Conservation (phyloP, 2,888 invertebrate genomes). For the Ctena decussata region DNA sequence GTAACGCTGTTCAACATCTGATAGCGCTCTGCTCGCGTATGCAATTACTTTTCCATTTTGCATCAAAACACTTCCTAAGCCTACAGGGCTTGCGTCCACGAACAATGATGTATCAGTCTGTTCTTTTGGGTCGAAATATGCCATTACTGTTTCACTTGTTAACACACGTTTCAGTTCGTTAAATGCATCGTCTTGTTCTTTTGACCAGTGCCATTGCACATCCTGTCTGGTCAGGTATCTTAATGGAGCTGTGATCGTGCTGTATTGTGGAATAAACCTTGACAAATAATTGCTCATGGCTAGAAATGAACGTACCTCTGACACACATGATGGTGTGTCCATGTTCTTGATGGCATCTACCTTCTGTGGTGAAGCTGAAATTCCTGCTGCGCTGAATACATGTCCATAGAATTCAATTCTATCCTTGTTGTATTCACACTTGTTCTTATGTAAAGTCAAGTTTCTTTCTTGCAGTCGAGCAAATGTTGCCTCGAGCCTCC, state of each 20-base stretch:
- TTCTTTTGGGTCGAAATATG: constrained; percentile 58
- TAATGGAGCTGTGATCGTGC: constrained; percentile 65
- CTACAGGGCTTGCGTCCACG: constrained; percentile 68
- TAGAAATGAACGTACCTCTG: constrained; percentile 64
- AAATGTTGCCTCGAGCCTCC: constrained; percentile 38
- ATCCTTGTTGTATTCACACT: constrained; percentile 52
- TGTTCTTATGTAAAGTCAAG: constrained; percentile 55
- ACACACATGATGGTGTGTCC: constrained; percentile 43
- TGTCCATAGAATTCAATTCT: constrained; percentile 56
- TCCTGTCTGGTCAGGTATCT: constrained; percentile 47
- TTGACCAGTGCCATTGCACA: constrained; percentile 50
- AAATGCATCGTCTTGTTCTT: constrained; percentile 57
- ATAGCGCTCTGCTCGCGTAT: constrained; percentile 59
- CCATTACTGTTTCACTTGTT: constrained; percentile 51
- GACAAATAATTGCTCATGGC: constrained; percentile 70
- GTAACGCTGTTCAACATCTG: constrained; percentile 60
- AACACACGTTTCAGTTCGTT: constrained; percentile 46
- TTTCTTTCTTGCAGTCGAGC: constrained; percentile 36
- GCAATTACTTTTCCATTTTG: constrained; percentile 50
- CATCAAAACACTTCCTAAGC: constrained; percentile 61
- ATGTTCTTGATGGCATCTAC: constrained; percentile 56
- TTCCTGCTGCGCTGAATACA: constrained; percentile 42
- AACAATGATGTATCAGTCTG: constrained; percentile 40
- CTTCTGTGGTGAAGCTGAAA: constrained; percentile 56
- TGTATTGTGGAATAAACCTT: constrained; percentile 67